phyloP scores from a whole-genome alignment of 92 coral and sea anemone species.

The Epizoanthus fatuus region DNA sequence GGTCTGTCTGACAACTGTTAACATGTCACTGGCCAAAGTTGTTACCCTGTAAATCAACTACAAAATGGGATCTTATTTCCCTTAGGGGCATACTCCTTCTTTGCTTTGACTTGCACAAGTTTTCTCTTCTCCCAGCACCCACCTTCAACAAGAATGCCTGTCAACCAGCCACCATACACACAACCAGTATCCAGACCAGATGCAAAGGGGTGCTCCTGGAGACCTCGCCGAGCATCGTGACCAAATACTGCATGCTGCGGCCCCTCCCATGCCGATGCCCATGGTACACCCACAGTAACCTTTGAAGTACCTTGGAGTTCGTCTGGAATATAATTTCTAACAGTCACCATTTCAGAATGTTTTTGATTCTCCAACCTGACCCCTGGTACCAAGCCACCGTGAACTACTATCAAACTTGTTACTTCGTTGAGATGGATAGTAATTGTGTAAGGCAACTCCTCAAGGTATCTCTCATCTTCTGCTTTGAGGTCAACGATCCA shows the following conservation, averaged over 20 bases:
- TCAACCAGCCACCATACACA: slow-evolving; percentile 78
- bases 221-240: slow-evolving; percentile 85
- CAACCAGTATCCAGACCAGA: slow-evolving; percentile 83
- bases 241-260: slow-evolving; percentile 82
- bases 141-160: slow-evolving; percentile 75
- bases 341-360: slow-evolving; percentile 72
- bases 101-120: slow-evolving; percentile 71
- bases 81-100: slow-evolving; percentile 53
- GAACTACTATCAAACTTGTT: slow-evolving; percentile 62
- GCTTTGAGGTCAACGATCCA: slow-evolving; percentile 59
- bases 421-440: slow-evolving; percentile 72
- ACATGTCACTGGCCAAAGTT: no score
- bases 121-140: slow-evolving; percentile 67
- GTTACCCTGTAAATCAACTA: not conserved
- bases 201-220: slow-evolving; percentile 71
- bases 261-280: slow-evolving; percentile 84
- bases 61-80: not conserved
- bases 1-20: no score
- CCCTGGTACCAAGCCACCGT: slow-evolving; percentile 85
- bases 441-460: slow-evolving; percentile 75
- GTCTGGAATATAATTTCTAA: slow-evolving; percentile 80
- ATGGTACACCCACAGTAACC: slow-evolving; percentile 68
- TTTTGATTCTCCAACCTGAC: slow-evolving; percentile 66
- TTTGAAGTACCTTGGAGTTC: slow-evolving; percentile 53
- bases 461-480: slow-evolving; percentile 72